Base-by-base conservation (phyloP, 2,888 invertebrate genomes). In the Fragum whitleyi region DNA sequence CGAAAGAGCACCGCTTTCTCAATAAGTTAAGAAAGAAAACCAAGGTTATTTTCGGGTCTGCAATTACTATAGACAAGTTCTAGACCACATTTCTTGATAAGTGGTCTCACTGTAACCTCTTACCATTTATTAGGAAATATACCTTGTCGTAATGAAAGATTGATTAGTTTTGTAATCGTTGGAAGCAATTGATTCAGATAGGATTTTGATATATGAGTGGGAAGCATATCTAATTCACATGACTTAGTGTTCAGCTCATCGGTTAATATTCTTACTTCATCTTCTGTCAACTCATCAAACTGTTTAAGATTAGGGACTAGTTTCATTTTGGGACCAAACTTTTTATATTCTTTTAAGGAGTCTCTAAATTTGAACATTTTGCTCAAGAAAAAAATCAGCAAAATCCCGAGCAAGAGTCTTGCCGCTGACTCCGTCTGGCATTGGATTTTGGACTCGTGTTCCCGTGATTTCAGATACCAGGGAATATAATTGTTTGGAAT, bases 71-170 rank as follows among this genome's bases (percentile, higher is more conserved):
- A n/a, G 19, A 39, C 47, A 21, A 77, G 77, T 61, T 81, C 73
- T n/a, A 81, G 75, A 23, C 76, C 73, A 55, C 42, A 39, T 61
- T 84, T 84, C 23, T 83, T 83, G 59, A 77, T 59, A 21, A 83
- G 71, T 23, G 73, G 79, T 65, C 65, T 67, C 23, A 85, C 65
- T 36, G 71, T 67, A 19, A 74, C 74, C 19, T 77, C 59, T 51
- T 81, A 74, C 81, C 81, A 77, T 67, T 77, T 77, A 16, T 67
- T 42, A 26, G 77, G 81, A 59, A 77, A 77, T 16, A 36, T 9
- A 36, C 32, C 32, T 53, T 75, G 67, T n/a, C 39, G 16, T 16
- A 78, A 23, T 14, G 78, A 78, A 26, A 57, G 32, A 36, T 78
- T 78, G 14, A 78, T 61, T 21, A 73, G 23, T 23, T 23, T 29